Conservation (phyloP, 2,888 invertebrate species). For the Cantharis rustica region DNA sequence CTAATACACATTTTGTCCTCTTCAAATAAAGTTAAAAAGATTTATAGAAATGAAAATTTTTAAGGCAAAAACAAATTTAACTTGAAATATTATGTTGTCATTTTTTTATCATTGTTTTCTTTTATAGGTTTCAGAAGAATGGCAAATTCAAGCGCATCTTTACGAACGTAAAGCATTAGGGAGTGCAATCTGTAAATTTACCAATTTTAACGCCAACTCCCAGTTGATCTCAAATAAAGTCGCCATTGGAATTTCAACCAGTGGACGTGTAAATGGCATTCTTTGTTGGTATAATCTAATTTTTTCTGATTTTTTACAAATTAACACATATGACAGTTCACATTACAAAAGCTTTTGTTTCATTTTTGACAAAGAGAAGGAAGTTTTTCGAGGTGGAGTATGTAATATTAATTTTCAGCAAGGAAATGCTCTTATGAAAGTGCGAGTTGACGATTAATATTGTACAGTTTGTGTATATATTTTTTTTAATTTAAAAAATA, state of each 20-base stretch:
- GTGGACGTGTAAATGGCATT: constrained; percentile 59
- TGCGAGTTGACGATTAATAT: constrained; percentile 1
- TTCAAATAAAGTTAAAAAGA: too few species aligned
- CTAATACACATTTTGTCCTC: too few species aligned
- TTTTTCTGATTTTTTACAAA: constrained; percentile 52
- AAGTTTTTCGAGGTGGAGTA: constrained; percentile 46
- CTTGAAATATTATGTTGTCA: too few species aligned
- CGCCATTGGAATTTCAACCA: constrained; percentile 38
- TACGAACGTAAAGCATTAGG: constrained; percentile 54
- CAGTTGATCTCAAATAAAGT: constrained; percentile 18
- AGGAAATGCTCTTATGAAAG: constrained; percentile 38
- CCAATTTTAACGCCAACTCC: neutral
- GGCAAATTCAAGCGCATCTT: constrained; percentile 57
- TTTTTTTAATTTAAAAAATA: too few species aligned
- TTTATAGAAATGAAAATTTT: too few species aligned
- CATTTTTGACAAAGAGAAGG: constrained; percentile 53
- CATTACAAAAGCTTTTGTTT: constrained; percentile 60
- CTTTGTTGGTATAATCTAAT: constrained; percentile 63
- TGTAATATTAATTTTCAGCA: constrained; percentile 45
- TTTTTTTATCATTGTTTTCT: constrained; percentile 2
- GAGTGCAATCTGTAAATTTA: neutral
- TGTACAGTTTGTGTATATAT: too few species aligned
- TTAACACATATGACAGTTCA: constrained; percentile 56
- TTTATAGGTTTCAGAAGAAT: constrained; percentile 58
- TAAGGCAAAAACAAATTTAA: too few species aligned